These are phyloP conservation scores for Autographa pulchrina DNA, from an alignment of 2,888 invertebrate genomes.

Conservation along the genomic window DNA sequence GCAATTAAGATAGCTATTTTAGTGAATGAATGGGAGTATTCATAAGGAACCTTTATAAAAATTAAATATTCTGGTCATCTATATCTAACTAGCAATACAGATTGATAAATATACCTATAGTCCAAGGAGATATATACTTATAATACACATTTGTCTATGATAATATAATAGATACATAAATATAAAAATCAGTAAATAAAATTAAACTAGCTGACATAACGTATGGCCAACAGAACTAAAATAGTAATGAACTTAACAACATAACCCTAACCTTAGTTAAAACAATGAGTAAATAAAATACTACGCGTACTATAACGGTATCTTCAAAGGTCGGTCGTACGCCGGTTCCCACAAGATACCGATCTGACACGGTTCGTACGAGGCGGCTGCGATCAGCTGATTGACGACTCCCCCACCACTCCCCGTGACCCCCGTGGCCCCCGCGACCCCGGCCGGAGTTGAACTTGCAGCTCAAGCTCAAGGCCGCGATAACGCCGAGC, in stretches of 20 bases:
- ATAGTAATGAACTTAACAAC: not conserved
- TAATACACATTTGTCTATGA: too few species aligned
- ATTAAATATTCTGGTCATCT: too few species aligned
- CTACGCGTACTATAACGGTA: not conserved
- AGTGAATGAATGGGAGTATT: too few species aligned
- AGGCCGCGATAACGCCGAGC: slow-evolving; percentile 4
- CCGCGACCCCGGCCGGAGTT: not conserved
- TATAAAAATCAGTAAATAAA: too few species aligned
- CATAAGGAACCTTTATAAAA: too few species aligned
- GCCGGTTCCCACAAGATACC: slow-evolving; percentile 44
- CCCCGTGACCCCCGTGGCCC: not conserved
- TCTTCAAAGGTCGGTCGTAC: slow-evolving; percentile 11
- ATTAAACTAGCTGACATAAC: not conserved
- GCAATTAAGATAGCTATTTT: not conserved
- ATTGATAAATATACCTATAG: too few species aligned
- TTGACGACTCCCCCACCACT: slow-evolving; percentile 20
- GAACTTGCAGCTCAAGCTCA: slow-evolving; percentile 38
- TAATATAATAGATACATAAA: too few species aligned
- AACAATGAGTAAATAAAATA: slow-evolving; percentile 3
- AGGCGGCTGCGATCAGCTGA: slow-evolving; percentile 27
- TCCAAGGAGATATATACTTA: too few species aligned
- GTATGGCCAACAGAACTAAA: not conserved
- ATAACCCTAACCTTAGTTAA: not conserved
- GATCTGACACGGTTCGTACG: slow-evolving; percentile 32
- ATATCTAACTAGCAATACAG: too few species aligned